Conservation (phyloP, 2,113 vertebrate genomes). For the Ascaphus truei region DNA sequence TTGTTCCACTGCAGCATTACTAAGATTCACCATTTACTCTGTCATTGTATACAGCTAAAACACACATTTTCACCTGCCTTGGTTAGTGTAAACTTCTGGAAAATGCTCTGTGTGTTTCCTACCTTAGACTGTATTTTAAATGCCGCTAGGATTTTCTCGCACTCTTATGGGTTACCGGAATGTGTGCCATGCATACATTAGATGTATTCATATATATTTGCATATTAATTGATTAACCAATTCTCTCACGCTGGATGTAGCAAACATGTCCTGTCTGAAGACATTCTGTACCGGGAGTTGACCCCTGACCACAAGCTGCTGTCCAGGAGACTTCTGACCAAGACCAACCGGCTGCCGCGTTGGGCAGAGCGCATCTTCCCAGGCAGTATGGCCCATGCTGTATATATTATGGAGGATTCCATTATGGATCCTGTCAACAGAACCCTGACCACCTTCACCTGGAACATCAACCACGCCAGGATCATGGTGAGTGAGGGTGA, state of each 20-base stretch:
- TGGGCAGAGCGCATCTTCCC: slow-evolving; percentile 93
- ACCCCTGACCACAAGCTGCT: slow-evolving; percentile 87
- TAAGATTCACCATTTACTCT: too few species aligned
- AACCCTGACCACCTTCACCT: slow-evolving; percentile 92
- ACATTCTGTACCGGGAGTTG: slow-evolving; percentile 91
- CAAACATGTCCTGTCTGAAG: slow-evolving; percentile 96
- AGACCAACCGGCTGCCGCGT: slow-evolving; percentile 88
- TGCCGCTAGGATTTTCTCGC: too few species aligned
- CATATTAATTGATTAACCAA: too few species aligned
- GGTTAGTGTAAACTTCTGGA: too few species aligned
- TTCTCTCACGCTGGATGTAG: slow-evolving; percentile 50
- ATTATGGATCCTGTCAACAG: slow-evolving; percentile 87
- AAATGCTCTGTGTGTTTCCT: too few species aligned
- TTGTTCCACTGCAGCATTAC: too few species aligned
- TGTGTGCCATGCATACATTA: too few species aligned
- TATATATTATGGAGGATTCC: slow-evolving; percentile 95
- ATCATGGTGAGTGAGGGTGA: slow-evolving; percentile 73
- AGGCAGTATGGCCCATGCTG: slow-evolving; percentile 82
- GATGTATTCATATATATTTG: too few species aligned
- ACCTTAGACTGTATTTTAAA: too few species aligned
- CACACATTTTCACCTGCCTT: too few species aligned
- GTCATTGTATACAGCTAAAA: too few species aligned
- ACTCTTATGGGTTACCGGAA: too few species aligned
- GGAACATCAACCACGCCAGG: slow-evolving; percentile 92
- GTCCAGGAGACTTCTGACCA: slow-evolving; percentile 92